Evolutionary conservation across 2,797 vertebrate species (phyloP), one percentile per base, ranked within the genome.

Genomic region (Hozukius guyotensis): DNA sequence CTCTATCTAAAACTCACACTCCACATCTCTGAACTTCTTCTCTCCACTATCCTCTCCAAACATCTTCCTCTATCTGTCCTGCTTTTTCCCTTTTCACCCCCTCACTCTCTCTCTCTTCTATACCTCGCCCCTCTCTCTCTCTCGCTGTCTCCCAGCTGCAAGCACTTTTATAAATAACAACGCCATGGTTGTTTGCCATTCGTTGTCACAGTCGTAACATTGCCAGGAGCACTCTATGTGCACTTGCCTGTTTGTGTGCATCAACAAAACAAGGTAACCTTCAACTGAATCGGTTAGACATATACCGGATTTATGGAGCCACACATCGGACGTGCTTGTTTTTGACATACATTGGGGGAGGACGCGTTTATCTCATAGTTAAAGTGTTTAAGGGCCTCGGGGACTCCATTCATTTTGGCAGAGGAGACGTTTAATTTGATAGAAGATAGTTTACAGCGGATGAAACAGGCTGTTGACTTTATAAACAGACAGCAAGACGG

Each of bases 261-360:
- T 75, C 83, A 84, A 85, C 86, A 81, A 77, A 87, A 87, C 89
- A 88, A 88, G 80, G 84, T 89, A 83, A 90, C 90, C 90, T 90
- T 90, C 83, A 86, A 78, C 76, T 63, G 69, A 80, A 84, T 64
- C 27, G 20, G 84, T 82, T 72, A 80, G 71, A 87, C 53, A 24
- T 75, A 72, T 70, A 62, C 27, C 31, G 24, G 80, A 83, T 90
- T 92, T 88, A 86, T 64, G 55, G 81, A 82, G 80, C 20, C 67
- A 27, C 68, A 55, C 62, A 68, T 75, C 8, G 38, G 71, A 82
- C 8, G 46, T 52, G 66, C 69, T 82, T 76, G 70, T 46, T 67
- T 84, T 75, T 80, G 80, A 82, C 53, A 13, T 61, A 64, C 70
- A 34, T 53, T 31, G 7, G 29, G 18, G 56, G n/a, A 65, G 70